Evolutionary conservation across 30 jellyfish, hydroid and myxozoan species (phyloP).

Genomic region (Phacellophora camtschatica): DNA sequence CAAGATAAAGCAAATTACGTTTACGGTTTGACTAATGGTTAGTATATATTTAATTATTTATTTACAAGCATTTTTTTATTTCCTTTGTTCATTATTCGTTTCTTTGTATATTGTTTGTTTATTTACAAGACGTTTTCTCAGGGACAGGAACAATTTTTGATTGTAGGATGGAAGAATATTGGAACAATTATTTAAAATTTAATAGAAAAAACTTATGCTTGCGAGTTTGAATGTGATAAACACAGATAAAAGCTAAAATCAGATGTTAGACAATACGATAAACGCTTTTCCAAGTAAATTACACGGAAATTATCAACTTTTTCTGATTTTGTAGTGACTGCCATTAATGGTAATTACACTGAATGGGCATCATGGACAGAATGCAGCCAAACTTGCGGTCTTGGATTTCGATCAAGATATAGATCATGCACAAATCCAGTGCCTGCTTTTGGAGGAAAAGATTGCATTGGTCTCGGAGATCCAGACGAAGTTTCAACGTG

Average conservation of each 20-base stretch:
- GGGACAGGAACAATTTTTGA: not conserved
- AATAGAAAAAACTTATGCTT: too few species aligned
- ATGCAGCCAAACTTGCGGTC: slow-evolving; percentile 80
- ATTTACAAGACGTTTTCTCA: not conserved
- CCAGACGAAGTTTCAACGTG: slow-evolving; percentile 67
- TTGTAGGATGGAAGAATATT: too few species aligned
- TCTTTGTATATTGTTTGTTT: not conserved
- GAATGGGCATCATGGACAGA: slow-evolving; percentile 81
- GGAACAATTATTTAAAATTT: too few species aligned
- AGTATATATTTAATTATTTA: not conserved
- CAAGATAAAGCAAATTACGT: slow-evolving; percentile 84
- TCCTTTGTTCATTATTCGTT: not conserved
- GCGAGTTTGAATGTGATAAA: too few species aligned
- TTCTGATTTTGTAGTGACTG: slow-evolving; percentile 11
- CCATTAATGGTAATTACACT: slow-evolving; percentile 85
- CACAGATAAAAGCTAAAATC: too few species aligned
- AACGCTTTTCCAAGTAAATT: too few species aligned
- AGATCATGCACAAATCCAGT: slow-evolving; percentile 92
- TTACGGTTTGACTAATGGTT: slow-evolving; percentile 82
- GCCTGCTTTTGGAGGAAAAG: slow-evolving; percentile 89
- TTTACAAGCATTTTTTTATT: not conserved
- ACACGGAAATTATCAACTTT: too few species aligned
- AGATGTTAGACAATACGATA: too few species aligned
- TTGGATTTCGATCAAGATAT: slow-evolving; percentile 56
- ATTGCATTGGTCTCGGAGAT: slow-evolving; percentile 71